Conservation (phyloP, 2,113 vertebrate genomes). For the Chunga burmeisteri region DNA sequence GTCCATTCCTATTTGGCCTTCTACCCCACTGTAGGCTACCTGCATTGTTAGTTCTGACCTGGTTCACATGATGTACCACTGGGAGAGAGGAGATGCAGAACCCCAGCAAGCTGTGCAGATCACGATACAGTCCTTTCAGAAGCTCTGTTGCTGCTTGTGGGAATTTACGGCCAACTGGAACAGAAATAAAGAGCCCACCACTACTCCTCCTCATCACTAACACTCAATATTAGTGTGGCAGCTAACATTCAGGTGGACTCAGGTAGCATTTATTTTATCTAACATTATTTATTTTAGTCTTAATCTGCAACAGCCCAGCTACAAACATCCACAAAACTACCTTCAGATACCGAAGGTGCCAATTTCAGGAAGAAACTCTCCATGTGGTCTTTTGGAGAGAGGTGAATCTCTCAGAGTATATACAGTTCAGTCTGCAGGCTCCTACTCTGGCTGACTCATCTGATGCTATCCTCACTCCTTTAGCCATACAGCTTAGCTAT, state of each 20-base stretch:
- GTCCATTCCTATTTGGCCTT: background rate
- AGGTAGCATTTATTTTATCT: background rate
- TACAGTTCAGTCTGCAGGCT: background rate
- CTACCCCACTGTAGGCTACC: background rate
- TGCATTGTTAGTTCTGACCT: background rate
- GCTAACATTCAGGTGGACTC: background rate
- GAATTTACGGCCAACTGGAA: background rate
- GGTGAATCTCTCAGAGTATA: background rate
- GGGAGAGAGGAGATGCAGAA: background rate
- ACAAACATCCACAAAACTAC: background rate
- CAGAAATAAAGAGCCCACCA: background rate
- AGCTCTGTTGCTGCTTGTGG: background rate
- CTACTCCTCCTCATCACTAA: background rate
- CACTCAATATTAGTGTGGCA: background rate
- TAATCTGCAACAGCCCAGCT: background rate
- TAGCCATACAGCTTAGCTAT: background rate
- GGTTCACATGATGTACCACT: fast-evolving
- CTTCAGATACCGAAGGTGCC: background rate
- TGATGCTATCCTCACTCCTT: background rate
- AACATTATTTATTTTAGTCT: background rate
- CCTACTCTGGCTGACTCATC: background rate
- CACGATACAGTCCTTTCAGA: background rate
- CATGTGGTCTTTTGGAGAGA: background rate
- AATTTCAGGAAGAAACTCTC: background rate
- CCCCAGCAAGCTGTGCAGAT: background rate